A percentile compares a stretch with the other conserved stretches of the same genome.
These are phyloP conservation scores for Hylaeus anthracinus DNA, from an alignment of 1,140 invertebrate species.

Conservation along the genomic window DNA sequence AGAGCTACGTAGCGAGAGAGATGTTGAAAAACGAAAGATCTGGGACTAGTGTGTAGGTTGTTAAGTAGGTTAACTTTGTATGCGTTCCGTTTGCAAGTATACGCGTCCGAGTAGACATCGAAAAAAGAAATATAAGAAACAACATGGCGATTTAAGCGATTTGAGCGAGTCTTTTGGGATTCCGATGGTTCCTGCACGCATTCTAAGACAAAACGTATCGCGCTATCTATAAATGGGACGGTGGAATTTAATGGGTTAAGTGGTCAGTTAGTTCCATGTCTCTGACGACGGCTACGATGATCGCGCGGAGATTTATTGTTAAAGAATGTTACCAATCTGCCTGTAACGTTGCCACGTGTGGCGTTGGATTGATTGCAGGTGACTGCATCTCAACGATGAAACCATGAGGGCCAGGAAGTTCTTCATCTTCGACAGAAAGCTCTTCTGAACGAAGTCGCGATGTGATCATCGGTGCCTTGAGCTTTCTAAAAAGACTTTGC, in stretches of 20 bases:
- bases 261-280: too few species aligned
- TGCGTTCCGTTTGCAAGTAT: too few species aligned
- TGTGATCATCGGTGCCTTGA: not conserved
- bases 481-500: not conserved
- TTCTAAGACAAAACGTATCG: not conserved
- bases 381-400: not conserved
- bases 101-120: too few species aligned
- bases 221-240: not conserved
- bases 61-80: too few species aligned
- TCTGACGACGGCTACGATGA: too few species aligned
- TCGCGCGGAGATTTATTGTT: too few species aligned
- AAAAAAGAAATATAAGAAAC: too few species aligned
- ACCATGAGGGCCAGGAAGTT: slow-evolving; percentile 66
- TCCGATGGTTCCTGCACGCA: not conserved
- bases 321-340: too few species aligned
- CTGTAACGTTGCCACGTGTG: not conserved
- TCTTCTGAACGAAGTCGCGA: slow-evolving; percentile 47
- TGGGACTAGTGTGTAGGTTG: too few species aligned
- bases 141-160: too few species aligned
- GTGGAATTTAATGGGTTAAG: not conserved
- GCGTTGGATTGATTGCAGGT: slow-evolving; percentile 52
- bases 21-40: too few species aligned
- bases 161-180: not conserved
- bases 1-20: too few species aligned
- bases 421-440: slow-evolving; percentile 69